Evolutionary conservation across 2,113 vertebrate species (phyloP).

Genomic region (Rostratula benghalensis): DNA sequence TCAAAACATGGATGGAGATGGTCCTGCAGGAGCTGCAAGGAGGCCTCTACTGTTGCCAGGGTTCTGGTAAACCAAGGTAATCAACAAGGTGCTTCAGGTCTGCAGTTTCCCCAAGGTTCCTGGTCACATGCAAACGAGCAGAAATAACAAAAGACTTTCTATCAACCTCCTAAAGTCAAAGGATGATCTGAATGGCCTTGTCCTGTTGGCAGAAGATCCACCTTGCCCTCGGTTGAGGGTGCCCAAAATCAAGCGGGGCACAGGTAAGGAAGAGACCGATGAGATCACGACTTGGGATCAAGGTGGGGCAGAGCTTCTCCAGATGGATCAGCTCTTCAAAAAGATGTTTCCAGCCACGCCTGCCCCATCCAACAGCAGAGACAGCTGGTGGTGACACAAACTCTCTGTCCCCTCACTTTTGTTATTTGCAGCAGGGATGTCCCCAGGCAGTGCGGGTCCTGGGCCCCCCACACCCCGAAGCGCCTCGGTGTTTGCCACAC

Average conservation of each 20-base stretch:
- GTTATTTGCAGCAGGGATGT: not conserved
- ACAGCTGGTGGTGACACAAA: not conserved
- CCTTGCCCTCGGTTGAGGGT: not conserved
- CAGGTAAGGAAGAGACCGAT: not conserved
- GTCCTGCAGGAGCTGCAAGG: not conserved
- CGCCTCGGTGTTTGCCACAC: not conserved
- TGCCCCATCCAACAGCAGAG: not conserved
- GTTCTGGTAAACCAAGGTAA: not conserved
- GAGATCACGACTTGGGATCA: not conserved
- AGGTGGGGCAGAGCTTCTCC: not conserved
- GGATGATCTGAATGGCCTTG: not conserved
- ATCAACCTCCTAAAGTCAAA: not conserved
- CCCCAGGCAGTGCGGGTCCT: not conserved
- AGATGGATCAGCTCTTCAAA: not conserved
- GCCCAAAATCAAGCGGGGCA: not conserved
- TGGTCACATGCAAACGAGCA: not conserved
- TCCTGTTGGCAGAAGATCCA: not conserved
- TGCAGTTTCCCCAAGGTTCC: not conserved
- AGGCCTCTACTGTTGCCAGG: not conserved
- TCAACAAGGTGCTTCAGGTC: not conserved
- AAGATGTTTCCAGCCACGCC: not conserved
- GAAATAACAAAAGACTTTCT: not conserved
- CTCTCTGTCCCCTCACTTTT: not conserved
- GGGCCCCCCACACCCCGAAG: not conserved
- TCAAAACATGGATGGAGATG: not conserved